Evolutionary conservation across 2,888 invertebrate genomes (phyloP).

Genomic region (Cephus spinipes): DNA sequence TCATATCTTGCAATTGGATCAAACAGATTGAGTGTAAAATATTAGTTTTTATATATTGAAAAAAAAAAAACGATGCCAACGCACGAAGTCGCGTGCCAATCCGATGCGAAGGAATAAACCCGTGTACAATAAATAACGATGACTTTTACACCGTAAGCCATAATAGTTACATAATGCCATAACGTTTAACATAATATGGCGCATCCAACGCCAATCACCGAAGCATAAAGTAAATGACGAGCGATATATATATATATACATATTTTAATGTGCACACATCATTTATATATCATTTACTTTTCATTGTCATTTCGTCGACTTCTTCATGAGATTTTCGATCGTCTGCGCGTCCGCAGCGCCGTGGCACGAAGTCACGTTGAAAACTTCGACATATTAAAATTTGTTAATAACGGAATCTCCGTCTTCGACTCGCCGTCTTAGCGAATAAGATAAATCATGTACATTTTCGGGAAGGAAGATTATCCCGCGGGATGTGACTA

Average conservation of each 20-base stretch:
- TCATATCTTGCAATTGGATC: neutral
- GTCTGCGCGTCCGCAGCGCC: neutral
- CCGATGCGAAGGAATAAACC: neutral
- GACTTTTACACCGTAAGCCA: conserved; percentile 54
- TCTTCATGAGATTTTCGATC: neutral
- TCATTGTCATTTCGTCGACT: neutral
- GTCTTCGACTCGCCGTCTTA: neutral
- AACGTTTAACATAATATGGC: conserved; percentile 55
- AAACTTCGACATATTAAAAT: neutral
- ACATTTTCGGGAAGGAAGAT: neutral
- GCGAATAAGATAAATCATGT: neutral
- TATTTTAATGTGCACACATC: neutral
- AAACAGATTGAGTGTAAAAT: neutral
- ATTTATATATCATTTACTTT: neutral
- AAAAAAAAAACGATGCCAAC: neutral
- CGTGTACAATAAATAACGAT: conserved; percentile 56
- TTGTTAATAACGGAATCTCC: neutral
- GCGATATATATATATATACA: conserved; percentile 17
- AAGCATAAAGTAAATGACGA: conserved; percentile 32
- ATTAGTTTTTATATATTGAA: neutral
- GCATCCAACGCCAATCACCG: conserved; percentile 24
- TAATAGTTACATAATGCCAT: conserved; percentile 65
- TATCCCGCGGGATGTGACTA: conserved; percentile 13
- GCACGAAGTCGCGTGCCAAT: neutral
- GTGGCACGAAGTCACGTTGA: neutral